phyloP scores from a whole-genome alignment of 2,113 vertebrate species.

The Ciconia stormi region DNA sequence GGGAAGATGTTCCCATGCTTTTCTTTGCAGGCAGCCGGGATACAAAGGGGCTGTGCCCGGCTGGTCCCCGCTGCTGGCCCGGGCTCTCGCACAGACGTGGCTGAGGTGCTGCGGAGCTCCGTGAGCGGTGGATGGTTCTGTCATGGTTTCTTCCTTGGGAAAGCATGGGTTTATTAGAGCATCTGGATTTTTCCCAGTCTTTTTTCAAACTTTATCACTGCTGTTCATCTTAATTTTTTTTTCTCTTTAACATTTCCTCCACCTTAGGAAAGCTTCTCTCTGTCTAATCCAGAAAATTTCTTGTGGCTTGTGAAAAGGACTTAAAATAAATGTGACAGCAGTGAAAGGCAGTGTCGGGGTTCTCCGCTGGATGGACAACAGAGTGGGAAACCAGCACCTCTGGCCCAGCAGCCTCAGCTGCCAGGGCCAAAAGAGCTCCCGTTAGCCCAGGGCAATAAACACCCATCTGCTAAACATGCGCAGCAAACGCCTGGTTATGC shows the following conservation, averaged over 20 bases:
- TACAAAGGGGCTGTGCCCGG: rapidly evolving
- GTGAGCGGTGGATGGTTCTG: not conserved
- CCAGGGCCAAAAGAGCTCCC: not conserved
- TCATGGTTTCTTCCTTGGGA: not conserved
- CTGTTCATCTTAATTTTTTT: not conserved
- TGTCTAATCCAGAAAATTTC: not conserved
- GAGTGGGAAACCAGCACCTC: not conserved
- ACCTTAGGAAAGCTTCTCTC: not conserved
- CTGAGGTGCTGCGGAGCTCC: rapidly evolving
- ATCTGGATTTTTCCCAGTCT: not conserved
- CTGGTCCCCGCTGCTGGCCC: not conserved
- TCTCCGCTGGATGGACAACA: not conserved
- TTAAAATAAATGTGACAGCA: not conserved
- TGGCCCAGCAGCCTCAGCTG: not conserved
- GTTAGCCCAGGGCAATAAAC: not conserved
- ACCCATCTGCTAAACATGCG: not conserved
- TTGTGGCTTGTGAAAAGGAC: not conserved
- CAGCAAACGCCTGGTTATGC: not conserved
- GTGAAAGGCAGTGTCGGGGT: not conserved
- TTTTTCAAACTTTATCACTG: not conserved
- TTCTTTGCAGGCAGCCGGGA: not conserved
- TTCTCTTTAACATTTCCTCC: not conserved
- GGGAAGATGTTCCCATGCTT: not conserved
- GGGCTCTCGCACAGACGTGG: rapidly evolving
- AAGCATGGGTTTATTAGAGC: not conserved